A percentile compares a stretch with the other conserved stretches of the same genome.
These are phyloP conservation scores for Danionella cerebrum DNA, from an alignment of 2,113 vertebrate genomes.

Conservation along the genomic window DNA sequence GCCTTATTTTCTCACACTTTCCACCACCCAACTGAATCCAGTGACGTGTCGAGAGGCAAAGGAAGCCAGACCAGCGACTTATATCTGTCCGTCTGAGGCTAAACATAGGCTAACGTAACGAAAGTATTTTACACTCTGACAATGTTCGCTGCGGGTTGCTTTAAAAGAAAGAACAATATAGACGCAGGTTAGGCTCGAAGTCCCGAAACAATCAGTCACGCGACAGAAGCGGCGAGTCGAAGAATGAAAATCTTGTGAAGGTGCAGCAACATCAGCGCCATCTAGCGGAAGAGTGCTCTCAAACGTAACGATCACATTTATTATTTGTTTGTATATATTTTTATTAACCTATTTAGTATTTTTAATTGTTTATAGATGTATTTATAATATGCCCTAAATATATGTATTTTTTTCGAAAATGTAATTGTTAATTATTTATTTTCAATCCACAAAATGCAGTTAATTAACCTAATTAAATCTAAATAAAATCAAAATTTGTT, in stretches of 20 bases:
- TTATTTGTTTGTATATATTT: too few species aligned
- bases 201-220: constrained; percentile 67
- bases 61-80: constrained; percentile 6
- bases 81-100: too few species aligned
- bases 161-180: not conserved
- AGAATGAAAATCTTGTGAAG: constrained; percentile 21
- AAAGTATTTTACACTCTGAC: not conserved
- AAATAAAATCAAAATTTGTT: too few species aligned
- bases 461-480: too few species aligned
- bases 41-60: constrained; percentile 22
- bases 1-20: constrained; percentile 34
- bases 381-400: too few species aligned
- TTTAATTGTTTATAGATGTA: too few species aligned
- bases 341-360: too few species aligned
- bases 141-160: not conserved
- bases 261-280: constrained; percentile 34
- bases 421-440: too few species aligned
- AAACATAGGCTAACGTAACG: too few species aligned
- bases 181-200: constrained; percentile 15
- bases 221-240: constrained; percentile 41
- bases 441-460: too few species aligned
- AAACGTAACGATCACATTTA: too few species aligned
- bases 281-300: constrained; percentile 42
- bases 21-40: constrained; percentile 33
- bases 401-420: too few species aligned